Base-by-base conservation (phyloP, 2,888 invertebrate genomes). In the Yponomeuta cagnagella region DNA sequence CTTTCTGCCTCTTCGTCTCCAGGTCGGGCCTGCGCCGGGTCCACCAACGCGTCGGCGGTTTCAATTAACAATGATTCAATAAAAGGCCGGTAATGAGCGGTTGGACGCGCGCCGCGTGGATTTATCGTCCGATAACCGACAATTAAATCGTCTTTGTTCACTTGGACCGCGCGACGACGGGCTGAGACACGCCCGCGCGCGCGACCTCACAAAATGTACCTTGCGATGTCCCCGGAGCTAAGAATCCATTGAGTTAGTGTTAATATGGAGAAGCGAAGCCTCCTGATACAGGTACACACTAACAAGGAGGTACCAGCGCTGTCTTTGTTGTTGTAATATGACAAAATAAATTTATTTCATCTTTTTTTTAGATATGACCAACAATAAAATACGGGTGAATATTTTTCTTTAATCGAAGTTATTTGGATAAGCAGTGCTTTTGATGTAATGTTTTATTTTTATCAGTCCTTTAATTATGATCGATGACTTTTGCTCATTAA, bases 31-130 rank as follows among this genome's bases (percentile, higher is more conserved):
- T 52, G 48, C 52, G 31, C 48, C 67, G 33, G 8, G 33, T 48
- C 65, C 65, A 70, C 70, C 70, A 33, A 52, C 63, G 70, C 70
- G 23, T 33, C 65, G 33, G 68, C n/a, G 52, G 79, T 85, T 90
- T 92, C 91, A 91, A 92, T 92, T 91, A 92, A 89, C 87, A 87
- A 90, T 85, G 84, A 85, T 84, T 82, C 84, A 87, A 89, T 87
- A 85, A 82, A 66, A 48, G 83, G 82, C 80, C 77, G 77, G 81
- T 92, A 91, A 92, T 92, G 86, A 90, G 83, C 74, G 90, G 92
- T 87, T 90, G 77, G 70, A 37, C 23, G 63, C 65, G 72, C 68
- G 68, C 70, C 72, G 12, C 73, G 71, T 72, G 72, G 88, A 90
- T 90, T 89, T 89, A 90, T 89, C 83, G 86, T 74, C 82, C 80